Evolutionary conservation across 2,797 vertebrate genomes (phyloP).

Genomic region (Cyclopterus lumpus): DNA sequence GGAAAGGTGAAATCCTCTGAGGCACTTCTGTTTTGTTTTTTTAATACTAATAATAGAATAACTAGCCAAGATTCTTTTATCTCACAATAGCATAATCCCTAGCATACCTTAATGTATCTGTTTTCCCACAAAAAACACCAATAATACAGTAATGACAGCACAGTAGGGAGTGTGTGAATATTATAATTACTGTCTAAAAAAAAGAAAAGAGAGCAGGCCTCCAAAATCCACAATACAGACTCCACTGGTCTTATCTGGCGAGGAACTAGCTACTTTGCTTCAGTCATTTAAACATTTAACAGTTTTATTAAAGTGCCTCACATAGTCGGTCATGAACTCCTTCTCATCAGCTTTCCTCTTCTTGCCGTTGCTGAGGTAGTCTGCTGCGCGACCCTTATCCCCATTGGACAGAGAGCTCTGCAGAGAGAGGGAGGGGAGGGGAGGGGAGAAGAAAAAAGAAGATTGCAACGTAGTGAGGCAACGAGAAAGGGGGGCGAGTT

Average conservation of each 20-base stretch:
- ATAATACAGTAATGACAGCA: conserved; percentile 12
- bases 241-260: conserved; percentile 11
- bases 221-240: conserved; percentile 7
- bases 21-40: background rate
- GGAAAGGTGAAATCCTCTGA: conserved; percentile 22
- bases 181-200: conserved; percentile 34
- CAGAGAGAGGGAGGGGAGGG: conserved; percentile 24
- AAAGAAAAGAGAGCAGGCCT: background rate
- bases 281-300: conserved; percentile 43
- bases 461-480: conserved; percentile 23
- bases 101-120: background rate
- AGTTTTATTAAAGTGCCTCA: conserved; percentile 71
- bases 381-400: conserved; percentile 88
- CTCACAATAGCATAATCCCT: conserved; percentile 4
- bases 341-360: conserved; percentile 94
- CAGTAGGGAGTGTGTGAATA: conserved; percentile 15
- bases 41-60: background rate
- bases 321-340: conserved; percentile 91
- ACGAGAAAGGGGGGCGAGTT: conserved; percentile 17
- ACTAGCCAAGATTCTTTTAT: conserved; percentile 17
- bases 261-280: conserved; percentile 43
- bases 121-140: conserved; percentile 1
- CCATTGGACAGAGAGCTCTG: conserved; percentile 92
- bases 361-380: conserved; percentile 93
- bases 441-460: background rate